phyloP scores from a whole-genome alignment of 2,888 invertebrate genomes.

The Megalurothrips usitatus region DNA sequence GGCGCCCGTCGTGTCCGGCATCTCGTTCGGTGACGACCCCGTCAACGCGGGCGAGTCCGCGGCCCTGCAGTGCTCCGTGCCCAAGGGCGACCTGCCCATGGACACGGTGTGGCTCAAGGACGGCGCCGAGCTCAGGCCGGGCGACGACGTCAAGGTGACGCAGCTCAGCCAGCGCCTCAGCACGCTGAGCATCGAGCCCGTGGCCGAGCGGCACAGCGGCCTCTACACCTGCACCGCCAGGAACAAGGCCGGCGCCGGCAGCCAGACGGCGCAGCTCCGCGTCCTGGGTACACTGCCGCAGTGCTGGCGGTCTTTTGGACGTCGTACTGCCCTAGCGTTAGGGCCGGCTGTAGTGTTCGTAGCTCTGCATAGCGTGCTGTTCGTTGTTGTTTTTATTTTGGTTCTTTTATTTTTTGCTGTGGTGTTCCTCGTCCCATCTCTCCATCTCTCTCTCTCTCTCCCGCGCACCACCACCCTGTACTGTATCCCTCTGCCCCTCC shows the following conservation, averaged over 20 bases:
- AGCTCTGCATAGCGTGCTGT: neutral
- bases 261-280: constrained; percentile 58
- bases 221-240: constrained; percentile 65
- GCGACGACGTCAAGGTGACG: constrained; percentile 57
- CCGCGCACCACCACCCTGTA: neutral
- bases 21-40: constrained; percentile 52
- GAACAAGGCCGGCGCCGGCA: constrained; percentile 61
- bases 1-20: neutral
- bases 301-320: neutral
- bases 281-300: constrained; percentile 57
- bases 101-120: constrained; percentile 72
- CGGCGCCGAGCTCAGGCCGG: constrained; percentile 44
- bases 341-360: neutral
- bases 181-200: constrained; percentile 59
- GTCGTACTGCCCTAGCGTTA: neutral
- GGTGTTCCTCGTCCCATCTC: neutral
- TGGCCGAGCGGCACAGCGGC: constrained; percentile 63
- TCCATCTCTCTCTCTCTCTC: neutral
- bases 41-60: constrained; percentile 61
- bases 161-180: constrained; percentile 62
- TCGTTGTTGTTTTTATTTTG: neutral
- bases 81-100: constrained; percentile 66
- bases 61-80: constrained; percentile 58
- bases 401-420: neutral
- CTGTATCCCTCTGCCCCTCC: no score